phyloP scores from a whole-genome alignment of 2,113 vertebrate species.

The Sapayoa aenigma region DNA sequence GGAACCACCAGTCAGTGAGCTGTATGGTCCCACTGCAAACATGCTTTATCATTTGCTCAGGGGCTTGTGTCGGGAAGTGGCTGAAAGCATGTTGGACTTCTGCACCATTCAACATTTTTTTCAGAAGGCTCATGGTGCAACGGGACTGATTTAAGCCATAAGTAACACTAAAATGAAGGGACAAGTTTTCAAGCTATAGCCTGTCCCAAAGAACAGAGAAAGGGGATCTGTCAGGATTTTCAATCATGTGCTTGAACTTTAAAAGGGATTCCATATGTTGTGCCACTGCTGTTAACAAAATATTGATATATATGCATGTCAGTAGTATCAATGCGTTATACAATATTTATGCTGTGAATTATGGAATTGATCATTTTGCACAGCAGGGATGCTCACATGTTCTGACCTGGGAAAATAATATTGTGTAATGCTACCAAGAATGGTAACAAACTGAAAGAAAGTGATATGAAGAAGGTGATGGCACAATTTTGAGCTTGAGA shows the following conservation, averaged over 20 bases:
- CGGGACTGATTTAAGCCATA: conserved; percentile 45
- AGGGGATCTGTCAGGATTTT: conserved; percentile 42
- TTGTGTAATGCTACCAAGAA: not conserved
- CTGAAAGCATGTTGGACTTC: not conserved
- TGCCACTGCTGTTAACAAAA: not conserved
- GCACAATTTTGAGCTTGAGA: not conserved
- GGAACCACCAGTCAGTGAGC: not conserved
- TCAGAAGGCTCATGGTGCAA: not conserved
- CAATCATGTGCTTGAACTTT: conserved; percentile 33
- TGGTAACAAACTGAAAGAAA: not conserved
- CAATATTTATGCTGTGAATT: not conserved
- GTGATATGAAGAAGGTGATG: not conserved
- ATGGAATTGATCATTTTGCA: not conserved
- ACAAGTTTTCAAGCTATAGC: conserved; percentile 25
- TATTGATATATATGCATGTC: not conserved
- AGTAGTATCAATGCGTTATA: not conserved
- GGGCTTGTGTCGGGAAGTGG: not conserved
- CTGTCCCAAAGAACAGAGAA: conserved; percentile 20
- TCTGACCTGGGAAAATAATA: not conserved
- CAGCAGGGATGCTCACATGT: not conserved
- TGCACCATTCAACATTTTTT: conserved; percentile 47
- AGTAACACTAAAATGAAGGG: conserved; percentile 35
- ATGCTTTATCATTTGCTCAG: not conserved
- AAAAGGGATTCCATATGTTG: conserved; percentile 21
- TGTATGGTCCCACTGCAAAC: not conserved